Percentiles rank a stretch among this genome's conserved stretches.
Conservation (phyloP, 2,888 invertebrate species). For the Idaea straminata region DNA sequence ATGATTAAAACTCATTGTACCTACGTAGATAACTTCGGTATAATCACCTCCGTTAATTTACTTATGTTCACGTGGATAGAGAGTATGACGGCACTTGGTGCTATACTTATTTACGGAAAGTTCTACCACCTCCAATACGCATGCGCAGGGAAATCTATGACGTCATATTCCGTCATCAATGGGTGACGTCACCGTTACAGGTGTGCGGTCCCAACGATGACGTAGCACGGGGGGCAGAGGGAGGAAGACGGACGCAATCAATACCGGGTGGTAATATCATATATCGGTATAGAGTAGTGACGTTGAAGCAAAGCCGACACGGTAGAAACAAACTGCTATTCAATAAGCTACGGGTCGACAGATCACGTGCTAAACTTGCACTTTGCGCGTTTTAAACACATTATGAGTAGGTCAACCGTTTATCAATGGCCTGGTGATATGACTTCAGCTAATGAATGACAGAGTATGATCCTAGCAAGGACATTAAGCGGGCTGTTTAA, state of each 20-base stretch:
- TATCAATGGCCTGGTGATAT: constrained; percentile 47
- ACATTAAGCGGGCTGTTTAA: too few relatives aligned
- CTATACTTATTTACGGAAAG: constrained; percentile 26
- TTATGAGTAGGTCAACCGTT: constrained; percentile 53
- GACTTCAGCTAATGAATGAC: constrained; percentile 10
- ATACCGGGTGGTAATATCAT: constrained; percentile 52
- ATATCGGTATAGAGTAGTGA: constrained; percentile 54
- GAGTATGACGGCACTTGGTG: constrained; percentile 16
- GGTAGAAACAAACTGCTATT: constrained; percentile 51
- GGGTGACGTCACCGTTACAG: constrained; percentile 51
- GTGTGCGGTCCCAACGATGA: constrained; percentile 53
- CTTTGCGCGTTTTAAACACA: constrained; percentile 36
- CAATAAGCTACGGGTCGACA: constrained; percentile 61
- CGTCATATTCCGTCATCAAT: constrained; percentile 55
- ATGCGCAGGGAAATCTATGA: constrained; percentile 55
- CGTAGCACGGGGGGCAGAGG: constrained; percentile 45
- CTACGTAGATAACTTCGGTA: neutral
- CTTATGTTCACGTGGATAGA: constrained; percentile 6
- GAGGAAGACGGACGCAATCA: constrained; percentile 46
- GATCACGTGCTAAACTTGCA: constrained; percentile 56
- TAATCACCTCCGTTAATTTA: constrained; percentile 4
- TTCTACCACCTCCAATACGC: constrained; percentile 36
- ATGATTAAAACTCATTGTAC: neutral
- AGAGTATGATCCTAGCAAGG: neutral
- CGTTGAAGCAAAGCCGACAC: constrained; percentile 53